Conservation (phyloP, 2,888 invertebrate genomes). For the Netelia virgata region DNA sequence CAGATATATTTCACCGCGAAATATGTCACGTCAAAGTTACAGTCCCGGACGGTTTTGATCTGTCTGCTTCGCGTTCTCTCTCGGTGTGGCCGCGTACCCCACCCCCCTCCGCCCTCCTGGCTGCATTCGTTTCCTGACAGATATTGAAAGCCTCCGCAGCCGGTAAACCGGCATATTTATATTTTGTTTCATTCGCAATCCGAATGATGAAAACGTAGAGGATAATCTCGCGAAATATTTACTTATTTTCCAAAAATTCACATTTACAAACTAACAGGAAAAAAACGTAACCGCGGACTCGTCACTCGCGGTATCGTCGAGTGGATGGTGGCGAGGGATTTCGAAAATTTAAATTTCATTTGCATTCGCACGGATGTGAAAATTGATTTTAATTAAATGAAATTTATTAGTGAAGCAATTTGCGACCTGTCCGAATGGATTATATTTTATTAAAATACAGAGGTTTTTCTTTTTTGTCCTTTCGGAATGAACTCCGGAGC, state of each 20-base stretch:
- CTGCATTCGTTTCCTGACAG: slow-evolving; percentile 40
- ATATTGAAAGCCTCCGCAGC: slow-evolving; percentile 35
- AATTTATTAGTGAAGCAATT: background rate
- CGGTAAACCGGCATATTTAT: background rate
- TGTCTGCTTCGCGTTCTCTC: slow-evolving; percentile 24
- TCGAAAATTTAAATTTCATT: slow-evolving; percentile 2
- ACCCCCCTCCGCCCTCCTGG: background rate
- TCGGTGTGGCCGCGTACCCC: background rate
- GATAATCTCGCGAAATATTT: slow-evolving; percentile 25
- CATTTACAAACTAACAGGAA: background rate
- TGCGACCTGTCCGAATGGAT: background rate
- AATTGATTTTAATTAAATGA: background rate
- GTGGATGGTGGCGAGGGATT: background rate
- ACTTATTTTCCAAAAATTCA: background rate
- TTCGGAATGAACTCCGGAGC: background rate
- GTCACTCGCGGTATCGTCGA: background rate
- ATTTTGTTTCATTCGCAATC: slow-evolving; percentile 2
- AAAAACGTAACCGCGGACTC: background rate
- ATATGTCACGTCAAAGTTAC: slow-evolving; percentile 66
- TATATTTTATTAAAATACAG: background rate
- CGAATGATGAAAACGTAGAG: background rate
- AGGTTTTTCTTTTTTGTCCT: background rate
- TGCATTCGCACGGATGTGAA: background rate
- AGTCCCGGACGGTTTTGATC: slow-evolving; percentile 58
- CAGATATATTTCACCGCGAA: slow-evolving; percentile 61